These are phyloP conservation scores for Atta colombica DNA, from an alignment of 1,140 invertebrate genomes.

Conservation along the genomic window DNA sequence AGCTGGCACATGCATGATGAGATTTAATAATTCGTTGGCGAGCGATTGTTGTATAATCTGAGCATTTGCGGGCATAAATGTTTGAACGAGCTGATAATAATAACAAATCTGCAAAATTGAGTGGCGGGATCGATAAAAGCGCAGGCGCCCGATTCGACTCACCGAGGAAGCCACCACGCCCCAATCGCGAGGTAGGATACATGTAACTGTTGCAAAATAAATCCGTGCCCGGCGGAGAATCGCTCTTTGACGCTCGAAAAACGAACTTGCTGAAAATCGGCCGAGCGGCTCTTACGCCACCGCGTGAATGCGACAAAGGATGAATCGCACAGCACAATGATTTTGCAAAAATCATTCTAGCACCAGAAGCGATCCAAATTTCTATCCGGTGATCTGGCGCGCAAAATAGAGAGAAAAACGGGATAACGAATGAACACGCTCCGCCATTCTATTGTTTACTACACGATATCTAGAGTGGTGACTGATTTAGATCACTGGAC, in stretches of 20 bases:
- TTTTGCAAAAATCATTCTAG: conserved; percentile 57
- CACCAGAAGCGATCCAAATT: conserved; percentile 24
- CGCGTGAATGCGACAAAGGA: conserved; percentile 27
- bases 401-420: conserved; percentile 45
- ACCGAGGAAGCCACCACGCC: conserved; percentile 42
- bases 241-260: conserved; percentile 39
- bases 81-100: conserved; percentile 41
- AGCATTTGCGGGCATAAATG: conserved; percentile 44
- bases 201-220: conserved; percentile 48
- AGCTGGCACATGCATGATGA: background rate
- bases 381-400: conserved; percentile 44
- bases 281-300: conserved; percentile 25
- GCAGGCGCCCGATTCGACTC: conserved; percentile 43
- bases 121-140: conserved; percentile 52
- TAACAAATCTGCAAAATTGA: conserved; percentile 38
- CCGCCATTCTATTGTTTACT: conserved; percentile 9
- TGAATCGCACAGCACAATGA: conserved; percentile 37
- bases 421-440: conserved; percentile 40
- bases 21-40: conserved; percentile 44
- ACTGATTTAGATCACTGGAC: conserved; percentile 18
- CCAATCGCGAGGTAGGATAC: conserved; percentile 39
- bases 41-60: conserved; percentile 53
- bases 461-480: conserved; percentile 5
- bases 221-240: conserved; percentile 43
- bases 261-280: conserved; percentile 5